Percentiles rank a stretch among this genome's conserved stretches.
These are phyloP conservation scores for Drosophila micromelanica DNA, from an alignment of 1,140 invertebrate genomes.

Conservation along the genomic window DNA sequence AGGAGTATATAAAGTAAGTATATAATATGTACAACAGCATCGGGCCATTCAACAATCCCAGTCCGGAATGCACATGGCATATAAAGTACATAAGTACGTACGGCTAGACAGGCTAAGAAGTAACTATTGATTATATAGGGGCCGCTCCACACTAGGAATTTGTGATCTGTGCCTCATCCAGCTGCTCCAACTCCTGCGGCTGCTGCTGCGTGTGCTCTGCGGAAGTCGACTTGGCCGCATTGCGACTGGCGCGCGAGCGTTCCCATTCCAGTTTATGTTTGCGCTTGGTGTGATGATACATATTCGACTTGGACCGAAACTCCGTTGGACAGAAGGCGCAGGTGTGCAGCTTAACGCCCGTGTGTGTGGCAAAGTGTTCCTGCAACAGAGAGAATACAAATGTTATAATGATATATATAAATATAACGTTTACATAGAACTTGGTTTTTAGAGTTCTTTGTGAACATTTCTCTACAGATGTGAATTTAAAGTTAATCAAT, in stretches of 20 bases:
- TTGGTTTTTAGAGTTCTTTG: too few species aligned
- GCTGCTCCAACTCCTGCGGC: background rate
- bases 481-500: too few species aligned
- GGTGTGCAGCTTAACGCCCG: constrained; percentile 78
- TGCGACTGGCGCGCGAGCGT: constrained; percentile 55
- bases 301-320: constrained; percentile 82
- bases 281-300: constrained; percentile 82
- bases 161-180: constrained; percentile 1
- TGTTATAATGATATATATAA: background rate
- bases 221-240: constrained; percentile 49
- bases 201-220: constrained; percentile 15
- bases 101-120: constrained; percentile 36
- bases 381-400: constrained; percentile 13
- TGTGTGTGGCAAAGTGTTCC: constrained; percentile 84
- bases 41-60: background rate
- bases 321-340: constrained; percentile 82
- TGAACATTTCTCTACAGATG: too few species aligned
- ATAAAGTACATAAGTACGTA: constrained; percentile 32
- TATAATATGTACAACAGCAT: constrained; percentile 37
- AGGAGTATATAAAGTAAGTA: constrained; percentile 3
- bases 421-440: background rate
- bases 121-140: constrained; percentile 41
- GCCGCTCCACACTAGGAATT: constrained; percentile 25
- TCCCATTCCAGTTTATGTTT: constrained; percentile 79
- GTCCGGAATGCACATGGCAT: constrained; percentile 19